Evolutionary conservation across 1,140 invertebrate genomes (phyloP).

Genomic region (Drosophila kurseongensis): DNA sequence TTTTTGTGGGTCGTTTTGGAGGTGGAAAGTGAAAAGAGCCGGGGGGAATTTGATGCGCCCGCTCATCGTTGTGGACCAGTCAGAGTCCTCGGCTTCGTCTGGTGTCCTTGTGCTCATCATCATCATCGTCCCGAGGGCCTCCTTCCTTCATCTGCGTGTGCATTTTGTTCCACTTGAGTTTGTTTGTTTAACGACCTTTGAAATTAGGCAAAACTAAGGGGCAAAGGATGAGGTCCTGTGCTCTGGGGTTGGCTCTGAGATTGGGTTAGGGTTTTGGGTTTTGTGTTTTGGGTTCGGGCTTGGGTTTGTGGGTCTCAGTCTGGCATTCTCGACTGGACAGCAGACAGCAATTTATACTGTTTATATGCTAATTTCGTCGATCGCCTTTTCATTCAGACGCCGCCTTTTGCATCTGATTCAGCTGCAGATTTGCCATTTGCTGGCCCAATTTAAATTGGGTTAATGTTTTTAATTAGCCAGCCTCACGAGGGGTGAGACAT

Average conservation of each 20-base stretch:
- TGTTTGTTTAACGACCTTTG: conserved; percentile 84
- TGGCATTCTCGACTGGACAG: conserved; percentile 18
- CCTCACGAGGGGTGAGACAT: background rate
- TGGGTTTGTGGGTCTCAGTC: background rate
- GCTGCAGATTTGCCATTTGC: conserved; percentile 56
- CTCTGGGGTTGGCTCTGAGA: conserved; percentile 27
- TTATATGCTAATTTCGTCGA: conserved; percentile 71
- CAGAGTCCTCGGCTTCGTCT: too few species aligned
- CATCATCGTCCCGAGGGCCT: conserved; percentile 41
- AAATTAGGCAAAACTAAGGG: conserved; percentile 82
- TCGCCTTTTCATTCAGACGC: conserved; percentile 15
- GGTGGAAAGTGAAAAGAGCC: conserved; percentile 9
- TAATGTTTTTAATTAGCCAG: conserved; percentile 69
- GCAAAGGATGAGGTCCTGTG: conserved; percentile 50
- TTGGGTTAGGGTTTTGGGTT: background rate
- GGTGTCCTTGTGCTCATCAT: conserved; percentile 9
- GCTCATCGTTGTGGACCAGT: background rate
- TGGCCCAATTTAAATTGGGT: conserved; percentile 78
- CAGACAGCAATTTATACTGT: conserved; percentile 73
- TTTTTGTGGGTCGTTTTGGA: conserved; percentile 67
- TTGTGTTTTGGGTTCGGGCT: background rate
- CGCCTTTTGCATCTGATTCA: conserved; percentile 30
- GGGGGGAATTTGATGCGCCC: background rate
- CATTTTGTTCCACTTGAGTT: conserved; percentile 84
- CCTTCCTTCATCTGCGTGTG: conserved; percentile 47